Conservation (phyloP, 2,113 vertebrate species). For the Tricholaema leucomelas region DNA sequence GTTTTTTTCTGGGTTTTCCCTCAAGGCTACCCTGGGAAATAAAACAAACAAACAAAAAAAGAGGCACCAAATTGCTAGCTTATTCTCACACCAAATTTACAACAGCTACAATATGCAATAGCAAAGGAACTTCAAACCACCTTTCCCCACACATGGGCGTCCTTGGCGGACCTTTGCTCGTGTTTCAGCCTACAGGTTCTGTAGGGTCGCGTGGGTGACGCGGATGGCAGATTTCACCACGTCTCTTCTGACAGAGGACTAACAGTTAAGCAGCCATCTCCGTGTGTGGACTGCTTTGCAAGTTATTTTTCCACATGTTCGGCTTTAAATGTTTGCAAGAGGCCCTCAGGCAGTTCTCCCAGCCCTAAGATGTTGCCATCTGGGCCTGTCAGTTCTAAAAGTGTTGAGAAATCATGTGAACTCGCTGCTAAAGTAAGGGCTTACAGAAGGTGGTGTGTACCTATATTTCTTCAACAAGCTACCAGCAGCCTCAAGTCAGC, state of each 20-base stretch:
- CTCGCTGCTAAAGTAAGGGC: conserved; percentile 8
- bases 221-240: background rate
- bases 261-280: background rate
- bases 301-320: conserved; percentile 41
- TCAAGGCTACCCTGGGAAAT: conserved; percentile 51
- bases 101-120: conserved; percentile 53
- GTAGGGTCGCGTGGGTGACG: conserved; percentile 13
- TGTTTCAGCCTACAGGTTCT: background rate
- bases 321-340: conserved; percentile 56
- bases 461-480: conserved; percentile 28
- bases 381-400: conserved; percentile 44
- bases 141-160: background rate
- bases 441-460: conserved; percentile 32
- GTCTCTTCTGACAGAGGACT: background rate
- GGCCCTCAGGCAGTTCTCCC: conserved; percentile 36
- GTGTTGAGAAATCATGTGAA: conserved; percentile 39
- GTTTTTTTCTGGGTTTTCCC: conserved; percentile 54
- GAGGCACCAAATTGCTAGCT: background rate
- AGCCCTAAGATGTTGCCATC: conserved; percentile 53
- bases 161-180: background rate
- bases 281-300: background rate
- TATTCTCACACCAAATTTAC: conserved; percentile 46
- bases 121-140: conserved; percentile 6
- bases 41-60: background rate
- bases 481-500: background rate